Conservation (phyloP, 2,888 invertebrate genomes). For the Aspidapion aeneum region DNA sequence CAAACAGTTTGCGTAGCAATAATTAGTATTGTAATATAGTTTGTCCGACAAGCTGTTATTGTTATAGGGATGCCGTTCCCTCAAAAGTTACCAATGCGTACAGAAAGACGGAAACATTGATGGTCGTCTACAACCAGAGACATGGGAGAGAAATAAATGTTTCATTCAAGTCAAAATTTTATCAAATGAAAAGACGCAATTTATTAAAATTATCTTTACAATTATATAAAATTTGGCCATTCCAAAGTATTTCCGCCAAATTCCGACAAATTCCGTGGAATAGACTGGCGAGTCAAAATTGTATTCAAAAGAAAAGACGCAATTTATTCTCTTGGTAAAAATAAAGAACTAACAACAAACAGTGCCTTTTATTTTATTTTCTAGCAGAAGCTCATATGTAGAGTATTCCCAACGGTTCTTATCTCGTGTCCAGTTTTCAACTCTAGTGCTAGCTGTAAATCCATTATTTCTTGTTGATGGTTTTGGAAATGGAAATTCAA, state of each 20-base stretch:
- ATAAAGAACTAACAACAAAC: background rate
- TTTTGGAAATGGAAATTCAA: background rate
- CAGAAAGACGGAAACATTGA: too few species aligned
- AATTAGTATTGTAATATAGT: too few species aligned
- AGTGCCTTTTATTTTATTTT: background rate
- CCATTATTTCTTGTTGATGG: background rate
- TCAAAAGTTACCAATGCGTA: too few species aligned
- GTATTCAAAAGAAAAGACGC: background rate
- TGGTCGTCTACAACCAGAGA: too few species aligned
- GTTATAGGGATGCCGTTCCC: too few species aligned
- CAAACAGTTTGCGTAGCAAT: too few species aligned
- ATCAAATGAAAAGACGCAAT: too few species aligned
- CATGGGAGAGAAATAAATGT: too few species aligned
- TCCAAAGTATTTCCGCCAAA: background rate
- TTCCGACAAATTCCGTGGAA: background rate
- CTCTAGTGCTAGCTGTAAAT: background rate
- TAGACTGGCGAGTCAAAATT: background rate
- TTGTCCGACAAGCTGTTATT: too few species aligned
- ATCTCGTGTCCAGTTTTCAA: background rate
- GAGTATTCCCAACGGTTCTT: background rate
- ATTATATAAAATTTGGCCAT: background rate
- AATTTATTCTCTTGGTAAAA: background rate
- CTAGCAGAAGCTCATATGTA: background rate
- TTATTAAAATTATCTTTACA: too few species aligned
- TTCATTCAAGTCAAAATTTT: too few species aligned